Evolutionary conservation across 2,888 invertebrate genomes (phyloP), one percentile per base, ranked within the genome.

Genomic region (Noctua janthe): DNA sequence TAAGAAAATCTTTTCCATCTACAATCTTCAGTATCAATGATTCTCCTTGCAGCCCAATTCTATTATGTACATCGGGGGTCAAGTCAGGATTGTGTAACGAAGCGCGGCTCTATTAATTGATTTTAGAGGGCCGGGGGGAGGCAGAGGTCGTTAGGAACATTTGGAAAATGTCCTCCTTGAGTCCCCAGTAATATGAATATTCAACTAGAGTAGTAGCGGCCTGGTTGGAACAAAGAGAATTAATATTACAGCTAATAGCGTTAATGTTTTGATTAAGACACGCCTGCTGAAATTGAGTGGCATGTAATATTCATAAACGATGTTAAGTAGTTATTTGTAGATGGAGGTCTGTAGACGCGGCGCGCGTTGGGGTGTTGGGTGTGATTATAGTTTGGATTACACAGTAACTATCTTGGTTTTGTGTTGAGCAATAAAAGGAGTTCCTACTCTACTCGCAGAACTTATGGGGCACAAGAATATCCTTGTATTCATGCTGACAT

Each of bases 81-180:
- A 95, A 93, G 90, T 93, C 94, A 90, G 92, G 88, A 87, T 90
- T 88, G 93, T 80, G 88, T 94, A 95, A 95, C 95, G 93, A 95
- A 94, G 92, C 95, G 89, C 91, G 87, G 87, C 93, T 91, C 91
- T 93, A 95, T 95, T 95, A 96, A 96, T 95, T 95, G 95, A 94
- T 94, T 94, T 94, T 88, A 85, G 87, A 88, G 88, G 85, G 84
- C 85, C 67, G 81, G 88, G 91, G 91, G 90, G 90, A 87, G 88
- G 81, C 82, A 76, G 87, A 88, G 91, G 90, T 88, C 89, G 87
- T 90, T 88, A 80, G 80, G 81, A 88, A 88, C 89, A 87, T 90
- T 88, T 80, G 80, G 82, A 88, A 88, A 88, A 86, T 87, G 88
- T 88, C 88, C 88, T 86, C 85, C 86, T 90, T 89, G 84, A 85